phyloP scores from a whole-genome alignment of 2,888 invertebrate genomes.

The Archips xylosteana region DNA sequence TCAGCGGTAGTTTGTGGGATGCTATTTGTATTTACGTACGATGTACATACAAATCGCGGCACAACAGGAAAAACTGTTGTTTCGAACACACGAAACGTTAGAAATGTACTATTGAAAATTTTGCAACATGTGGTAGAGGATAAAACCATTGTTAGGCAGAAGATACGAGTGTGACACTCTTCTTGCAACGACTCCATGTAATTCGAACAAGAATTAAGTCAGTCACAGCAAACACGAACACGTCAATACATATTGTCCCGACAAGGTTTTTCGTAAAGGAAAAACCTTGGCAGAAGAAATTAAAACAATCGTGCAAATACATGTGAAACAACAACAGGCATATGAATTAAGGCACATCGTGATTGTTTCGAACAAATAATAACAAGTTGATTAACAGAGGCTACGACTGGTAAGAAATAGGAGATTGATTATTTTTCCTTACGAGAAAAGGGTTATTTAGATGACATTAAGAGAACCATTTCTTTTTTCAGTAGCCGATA shows the following conservation, averaged over 20 bases:
- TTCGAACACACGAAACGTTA: slow-evolving; percentile 8
- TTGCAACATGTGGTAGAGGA: slow-evolving; percentile 47
- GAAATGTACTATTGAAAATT: slow-evolving; percentile 32
- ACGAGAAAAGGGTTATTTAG: background rate
- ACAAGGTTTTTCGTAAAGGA: slow-evolving; percentile 53
- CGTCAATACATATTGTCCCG: slow-evolving; percentile 51
- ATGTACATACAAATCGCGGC: slow-evolving; percentile 30
- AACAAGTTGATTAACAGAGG: slow-evolving; percentile 26
- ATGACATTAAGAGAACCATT: background rate
- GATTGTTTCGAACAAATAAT: slow-evolving; percentile 56
- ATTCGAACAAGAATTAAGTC: slow-evolving; percentile 1
- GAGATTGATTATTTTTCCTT: background rate
- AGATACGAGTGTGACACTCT: slow-evolving; percentile 1
- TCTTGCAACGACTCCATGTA: slow-evolving; percentile 3
- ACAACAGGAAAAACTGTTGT: slow-evolving; percentile 17
- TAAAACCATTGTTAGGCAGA: slow-evolving; percentile 62
- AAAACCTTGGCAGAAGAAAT: slow-evolving; percentile 63
- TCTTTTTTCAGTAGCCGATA: background rate
- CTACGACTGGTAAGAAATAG: slow-evolving; percentile 1
- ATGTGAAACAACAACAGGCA: slow-evolving; percentile 65
- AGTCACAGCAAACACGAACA: background rate
- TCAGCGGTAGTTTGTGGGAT: slow-evolving; percentile 42
- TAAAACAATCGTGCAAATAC: slow-evolving; percentile 48
- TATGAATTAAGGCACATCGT: slow-evolving; percentile 77
- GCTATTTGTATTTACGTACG: slow-evolving; percentile 38